A percentile compares a stretch with the other conserved stretches of the same genome.
phyloP scores from a whole-genome alignment of 2,797 vertebrate genomes.

The Rhinoraja longicauda region DNA sequence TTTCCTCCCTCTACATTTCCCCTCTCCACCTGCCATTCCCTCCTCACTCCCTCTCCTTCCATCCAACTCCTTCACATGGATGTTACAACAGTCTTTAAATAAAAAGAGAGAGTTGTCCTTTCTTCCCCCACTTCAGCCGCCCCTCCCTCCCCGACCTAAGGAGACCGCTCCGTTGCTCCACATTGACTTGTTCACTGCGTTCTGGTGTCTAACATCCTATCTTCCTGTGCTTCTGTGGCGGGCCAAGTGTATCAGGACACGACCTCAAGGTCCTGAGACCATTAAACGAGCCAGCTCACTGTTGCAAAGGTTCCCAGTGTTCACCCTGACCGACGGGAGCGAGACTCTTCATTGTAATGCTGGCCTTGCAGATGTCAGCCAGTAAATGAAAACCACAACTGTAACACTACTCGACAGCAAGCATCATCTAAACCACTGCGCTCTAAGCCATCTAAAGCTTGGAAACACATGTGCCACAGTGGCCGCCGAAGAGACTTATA shows the following conservation, averaged over 20 bases:
- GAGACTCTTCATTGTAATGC: neutral
- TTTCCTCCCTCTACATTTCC: neutral
- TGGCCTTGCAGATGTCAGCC: neutral
- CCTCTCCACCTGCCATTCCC: neutral
- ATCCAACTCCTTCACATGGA: neutral
- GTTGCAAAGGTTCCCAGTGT: neutral
- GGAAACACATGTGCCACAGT: constrained; percentile 31
- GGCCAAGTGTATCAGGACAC: neutral
- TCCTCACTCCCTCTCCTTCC: neutral
- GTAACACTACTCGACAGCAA: neutral
- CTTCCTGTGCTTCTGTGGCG: neutral
- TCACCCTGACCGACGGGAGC: neutral
- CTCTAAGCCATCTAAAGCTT: neutral
- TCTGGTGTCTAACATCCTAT: neutral
- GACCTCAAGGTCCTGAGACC: neutral
- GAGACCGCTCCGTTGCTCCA: neutral
- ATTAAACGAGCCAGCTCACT: neutral
- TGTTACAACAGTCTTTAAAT: no score
- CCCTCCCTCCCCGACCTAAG: neutral
- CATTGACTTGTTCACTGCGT: neutral
- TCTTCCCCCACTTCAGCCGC: neutral
- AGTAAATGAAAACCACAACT: neutral
- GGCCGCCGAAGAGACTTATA: constrained; percentile 11
- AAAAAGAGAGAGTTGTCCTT: no score
- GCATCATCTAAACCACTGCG: neutral